phyloP scores from a whole-genome alignment of 2,888 invertebrate genomes.

The Plutella xylostella region DNA sequence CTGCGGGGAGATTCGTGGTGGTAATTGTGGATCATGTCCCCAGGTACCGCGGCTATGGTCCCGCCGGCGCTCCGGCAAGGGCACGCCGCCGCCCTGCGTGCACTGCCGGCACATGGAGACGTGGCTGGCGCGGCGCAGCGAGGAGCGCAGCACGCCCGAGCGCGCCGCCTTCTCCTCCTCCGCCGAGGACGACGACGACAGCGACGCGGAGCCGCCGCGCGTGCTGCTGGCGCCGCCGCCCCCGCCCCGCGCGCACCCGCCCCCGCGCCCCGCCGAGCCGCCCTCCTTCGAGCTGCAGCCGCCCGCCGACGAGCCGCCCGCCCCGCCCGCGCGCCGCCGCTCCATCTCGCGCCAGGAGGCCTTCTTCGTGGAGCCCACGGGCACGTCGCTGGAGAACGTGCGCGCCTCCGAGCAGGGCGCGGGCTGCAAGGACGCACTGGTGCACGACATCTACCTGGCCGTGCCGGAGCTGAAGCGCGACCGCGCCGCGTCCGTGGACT shows the following conservation, averaged over 20 bases:
- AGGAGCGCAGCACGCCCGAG: conserved; percentile 51
- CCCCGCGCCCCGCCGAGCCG: conserved; percentile 50
- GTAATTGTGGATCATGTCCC: neutral
- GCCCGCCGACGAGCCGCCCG: conserved; percentile 52
- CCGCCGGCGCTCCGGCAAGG: conserved; percentile 72
- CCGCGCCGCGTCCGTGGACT: conserved; percentile 89
- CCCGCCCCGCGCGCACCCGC: conserved; percentile 42
- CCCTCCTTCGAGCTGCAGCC: conserved; percentile 71
- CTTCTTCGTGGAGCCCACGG: conserved; percentile 80
- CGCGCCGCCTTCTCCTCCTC: conserved; percentile 45
- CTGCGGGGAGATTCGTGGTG: no score
- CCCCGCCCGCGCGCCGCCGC: conserved; percentile 70
- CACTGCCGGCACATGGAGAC: conserved; percentile 84
- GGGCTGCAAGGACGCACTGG: conserved; percentile 48
- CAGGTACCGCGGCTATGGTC: conserved; percentile 76
- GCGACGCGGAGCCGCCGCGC: conserved; percentile 61
- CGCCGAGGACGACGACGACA: conserved; percentile 60
- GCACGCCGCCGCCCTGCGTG: conserved; percentile 78
- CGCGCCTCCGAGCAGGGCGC: conserved; percentile 61
- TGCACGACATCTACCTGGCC: conserved; percentile 80
- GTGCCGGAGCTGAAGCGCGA: conserved; percentile 88
- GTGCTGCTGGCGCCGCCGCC: conserved; percentile 75
- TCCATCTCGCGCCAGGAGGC: conserved; percentile 87
- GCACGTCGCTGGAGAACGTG: conserved; percentile 78
- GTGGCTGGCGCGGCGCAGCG: conserved; percentile 70